A percentile compares a stretch with the other conserved stretches of the same genome.
phyloP scores from a whole-genome alignment of 2,888 invertebrate genomes.

The Monopis laevigella region DNA sequence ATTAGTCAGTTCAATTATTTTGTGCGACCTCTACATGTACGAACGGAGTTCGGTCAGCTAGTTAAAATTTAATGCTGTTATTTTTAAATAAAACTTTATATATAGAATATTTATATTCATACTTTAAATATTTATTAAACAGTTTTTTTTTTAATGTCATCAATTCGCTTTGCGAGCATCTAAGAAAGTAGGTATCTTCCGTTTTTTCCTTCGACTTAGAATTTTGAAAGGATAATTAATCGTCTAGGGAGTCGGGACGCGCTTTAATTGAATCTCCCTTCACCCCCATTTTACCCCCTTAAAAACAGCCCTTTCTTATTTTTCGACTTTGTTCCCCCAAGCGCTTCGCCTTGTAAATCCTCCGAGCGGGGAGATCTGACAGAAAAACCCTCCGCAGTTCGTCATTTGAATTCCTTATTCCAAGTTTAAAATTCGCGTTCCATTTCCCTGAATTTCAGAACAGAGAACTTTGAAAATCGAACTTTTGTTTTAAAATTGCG shows the following conservation, averaged over 20 bases:
- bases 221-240: conserved; percentile 64
- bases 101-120: too few species aligned
- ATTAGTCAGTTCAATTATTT: too few species aligned
- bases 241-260: conserved; percentile 37
- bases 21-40: too few species aligned
- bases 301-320: conserved; percentile 67
- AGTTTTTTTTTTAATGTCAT: too few species aligned
- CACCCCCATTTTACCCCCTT: conserved; percentile 39
- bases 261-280: conserved; percentile 60
- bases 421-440: conserved; percentile 5
- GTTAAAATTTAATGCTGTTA: too few species aligned
- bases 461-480: conserved; percentile 6
- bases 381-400: conserved; percentile 62
- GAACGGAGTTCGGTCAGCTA: too few species aligned
- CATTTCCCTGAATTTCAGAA: not conserved
- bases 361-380: conserved; percentile 10
- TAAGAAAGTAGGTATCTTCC: too few species aligned
- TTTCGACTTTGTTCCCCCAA: conserved; percentile 28
- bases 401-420: conserved; percentile 59
- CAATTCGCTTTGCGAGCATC: too few species aligned
- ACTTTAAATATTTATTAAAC: too few species aligned
- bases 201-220: conserved; percentile 34
- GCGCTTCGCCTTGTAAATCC: conserved; percentile 7
- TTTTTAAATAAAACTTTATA: too few species aligned
- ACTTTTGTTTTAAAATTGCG: conserved; percentile 5